Evolutionary conservation across 2,888 invertebrate species (phyloP).

Genomic region (Drosophila subquinaria): DNA sequence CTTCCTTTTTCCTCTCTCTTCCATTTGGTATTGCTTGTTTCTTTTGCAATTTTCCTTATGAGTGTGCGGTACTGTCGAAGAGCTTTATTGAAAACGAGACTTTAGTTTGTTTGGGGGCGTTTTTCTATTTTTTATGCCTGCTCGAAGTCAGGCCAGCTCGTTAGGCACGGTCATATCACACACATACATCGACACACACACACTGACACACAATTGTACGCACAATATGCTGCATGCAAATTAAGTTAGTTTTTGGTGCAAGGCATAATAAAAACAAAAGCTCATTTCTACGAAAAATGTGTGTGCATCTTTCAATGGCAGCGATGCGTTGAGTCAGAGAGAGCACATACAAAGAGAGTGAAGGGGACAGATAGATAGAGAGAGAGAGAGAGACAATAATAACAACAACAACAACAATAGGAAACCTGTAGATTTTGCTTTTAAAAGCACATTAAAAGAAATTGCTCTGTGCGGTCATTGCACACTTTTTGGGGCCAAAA

Average conservation of each 20-base stretch:
- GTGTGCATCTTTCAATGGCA: constrained; percentile 39
- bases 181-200: constrained; percentile 18
- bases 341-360: background rate
- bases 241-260: constrained; percentile 75
- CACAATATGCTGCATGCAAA: constrained; percentile 70
- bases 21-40: constrained; percentile 28
- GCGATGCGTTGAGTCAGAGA: constrained; percentile 14
- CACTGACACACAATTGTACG: constrained; percentile 28
- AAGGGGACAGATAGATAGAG: background rate
- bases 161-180: constrained; percentile 56
- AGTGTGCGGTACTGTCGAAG: constrained; percentile 50
- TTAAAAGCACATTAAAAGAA: constrained; percentile 78
- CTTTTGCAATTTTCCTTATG: constrained; percentile 52
- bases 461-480: constrained; percentile 65
- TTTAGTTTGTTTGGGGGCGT: constrained; percentile 31
- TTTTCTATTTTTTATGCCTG: constrained; percentile 33
- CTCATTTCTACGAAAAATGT: constrained; percentile 60
- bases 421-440: constrained; percentile 75
- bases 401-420: constrained; percentile 26
- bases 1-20: background rate
- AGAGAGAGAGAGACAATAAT: constrained; percentile 10
- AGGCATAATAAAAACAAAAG: constrained; percentile 67
- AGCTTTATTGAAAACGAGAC: constrained; percentile 74
- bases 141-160: constrained; percentile 62
- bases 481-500: constrained; percentile 42